These are phyloP conservation scores for Chaetogeoica ovagalla DNA, from an alignment of 2,888 invertebrate species.

Conservation along the genomic window DNA sequence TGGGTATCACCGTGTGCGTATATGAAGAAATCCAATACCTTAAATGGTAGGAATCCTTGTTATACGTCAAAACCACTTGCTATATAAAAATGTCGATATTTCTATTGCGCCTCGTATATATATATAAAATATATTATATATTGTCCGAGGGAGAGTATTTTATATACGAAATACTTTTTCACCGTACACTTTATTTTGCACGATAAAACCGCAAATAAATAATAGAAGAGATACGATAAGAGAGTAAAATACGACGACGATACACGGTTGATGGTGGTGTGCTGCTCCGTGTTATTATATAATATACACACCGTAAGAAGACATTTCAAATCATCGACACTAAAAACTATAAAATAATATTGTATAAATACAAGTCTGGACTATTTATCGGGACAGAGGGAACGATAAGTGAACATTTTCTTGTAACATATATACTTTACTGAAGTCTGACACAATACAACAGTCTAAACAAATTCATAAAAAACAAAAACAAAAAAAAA, in stretches of 20 bases:
- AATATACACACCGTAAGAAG: not conserved
- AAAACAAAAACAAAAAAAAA: not conserved
- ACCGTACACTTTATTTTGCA: not conserved
- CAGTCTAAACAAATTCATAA: not conserved
- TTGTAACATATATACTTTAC: not conserved
- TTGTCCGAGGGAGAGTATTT: constrained; percentile 2
- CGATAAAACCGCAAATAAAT: constrained; percentile 5
- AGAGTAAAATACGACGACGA: no score
- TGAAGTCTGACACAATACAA: not conserved
- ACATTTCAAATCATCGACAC: not conserved
- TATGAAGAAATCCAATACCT: constrained; percentile 31
- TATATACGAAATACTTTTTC: constrained; percentile 13
- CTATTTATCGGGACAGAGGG: not conserved
- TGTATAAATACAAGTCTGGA: not conserved
- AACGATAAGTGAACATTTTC: not conserved
- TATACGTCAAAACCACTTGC: constrained; percentile 33
- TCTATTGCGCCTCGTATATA: constrained; percentile 3
- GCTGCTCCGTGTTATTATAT: no score
- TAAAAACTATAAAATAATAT: not conserved
- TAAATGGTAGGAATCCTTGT: constrained; percentile 48
- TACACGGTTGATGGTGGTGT: no score
- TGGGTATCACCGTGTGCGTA: not conserved
- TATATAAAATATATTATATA: no score
- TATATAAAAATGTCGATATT: constrained; percentile 24
- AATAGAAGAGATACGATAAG: constrained; percentile 2